A percentile compares a stretch with the other conserved stretches of the same genome.
These are phyloP conservation scores for Euschistus heros DNA, from an alignment of 1,140 invertebrate genomes.

Conservation along the genomic window DNA sequence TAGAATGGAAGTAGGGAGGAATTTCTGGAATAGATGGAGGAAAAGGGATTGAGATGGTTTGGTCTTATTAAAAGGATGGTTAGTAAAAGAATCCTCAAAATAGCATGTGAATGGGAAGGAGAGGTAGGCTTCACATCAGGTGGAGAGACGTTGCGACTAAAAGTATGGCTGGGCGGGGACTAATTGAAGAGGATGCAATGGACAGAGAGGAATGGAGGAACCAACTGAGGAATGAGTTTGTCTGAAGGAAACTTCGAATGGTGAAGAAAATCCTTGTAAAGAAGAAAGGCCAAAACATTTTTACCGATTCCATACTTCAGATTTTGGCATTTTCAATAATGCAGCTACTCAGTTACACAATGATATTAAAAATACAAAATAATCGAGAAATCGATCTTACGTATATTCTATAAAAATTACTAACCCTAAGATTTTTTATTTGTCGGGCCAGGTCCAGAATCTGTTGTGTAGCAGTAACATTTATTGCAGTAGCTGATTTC, in stretches of 20 bases:
- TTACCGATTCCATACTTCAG: not conserved
- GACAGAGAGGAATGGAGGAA: too few species aligned
- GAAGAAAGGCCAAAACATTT: not conserved
- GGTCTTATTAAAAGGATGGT: too few species aligned
- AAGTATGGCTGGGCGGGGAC: too few species aligned
- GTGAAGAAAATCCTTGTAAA: not conserved
- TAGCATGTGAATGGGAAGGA: too few species aligned
- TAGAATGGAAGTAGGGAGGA: too few species aligned
- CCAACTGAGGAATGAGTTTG: too few species aligned
- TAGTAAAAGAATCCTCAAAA: not conserved
- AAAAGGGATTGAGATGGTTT: too few species aligned
- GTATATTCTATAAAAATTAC: conserved; percentile 12
- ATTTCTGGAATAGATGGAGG: too few species aligned
- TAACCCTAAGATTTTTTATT: conserved; percentile 54
- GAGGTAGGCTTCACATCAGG: too few species aligned
- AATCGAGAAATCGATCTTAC: not conserved
- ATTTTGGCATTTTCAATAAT: not conserved
- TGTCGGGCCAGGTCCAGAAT: conserved; percentile 49
- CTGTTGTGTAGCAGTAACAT: conserved; percentile 49
- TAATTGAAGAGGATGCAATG: too few species aligned
- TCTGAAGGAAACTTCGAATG: too few species aligned
- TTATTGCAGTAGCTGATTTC: conserved; percentile 47
- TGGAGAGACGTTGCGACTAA: too few species aligned
- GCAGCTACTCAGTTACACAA: not conserved
- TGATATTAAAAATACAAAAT: not conserved